Evolutionary conservation across 2,888 invertebrate genomes (phyloP), one percentile per base, ranked within the genome.

Genomic region (Hydraecia micacea): DNA sequence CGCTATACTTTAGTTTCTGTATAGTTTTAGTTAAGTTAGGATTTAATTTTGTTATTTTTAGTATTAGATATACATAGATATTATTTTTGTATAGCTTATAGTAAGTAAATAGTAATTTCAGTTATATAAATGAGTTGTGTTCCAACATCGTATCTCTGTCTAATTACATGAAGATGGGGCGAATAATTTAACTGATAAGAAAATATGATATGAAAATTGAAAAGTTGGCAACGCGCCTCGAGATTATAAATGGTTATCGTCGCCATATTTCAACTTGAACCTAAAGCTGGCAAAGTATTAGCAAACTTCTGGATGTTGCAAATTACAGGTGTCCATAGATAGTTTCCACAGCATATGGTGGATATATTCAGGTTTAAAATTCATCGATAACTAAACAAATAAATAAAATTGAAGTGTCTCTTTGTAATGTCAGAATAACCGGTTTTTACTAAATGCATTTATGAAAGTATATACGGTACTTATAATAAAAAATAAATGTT

Each of bases 161-260:
- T 39, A 15, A 25, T 15, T 68, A 9, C 1, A 32, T 15, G 8
- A 25, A 32, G 2, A 15, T 8, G 21, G 21, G 11, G 21, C 18
- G 39, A 52, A 15, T 32, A 68, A 49, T 39, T 28, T 49, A n/a
- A 63, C 28, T 66, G 18, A 11, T 32, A 68, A 32, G 8, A 69
- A 69, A 32, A 49, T 15, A 25, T 46, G 1, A n/a, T 55, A 42
- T n/a, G 13, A 36, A 60, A 49, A 73, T 62, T 62, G 28, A 73
- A 73, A 49, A 60, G 15, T 75, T 73, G 75, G 75, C 46, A 73
- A 49, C 21, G 32, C 13, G 32, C 73, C 73, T 32, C 21, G 36
- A 32, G 18, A n/a, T 60, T 32, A 46, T 60, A 46, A 58, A 46
- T 36, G 32, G 55, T 25, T 32, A 25, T 42, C 58, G 8, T 13